These are phyloP conservation scores for Polypterus bichir DNA, from an alignment of 2,113 vertebrate species.

Conservation along the genomic window DNA sequence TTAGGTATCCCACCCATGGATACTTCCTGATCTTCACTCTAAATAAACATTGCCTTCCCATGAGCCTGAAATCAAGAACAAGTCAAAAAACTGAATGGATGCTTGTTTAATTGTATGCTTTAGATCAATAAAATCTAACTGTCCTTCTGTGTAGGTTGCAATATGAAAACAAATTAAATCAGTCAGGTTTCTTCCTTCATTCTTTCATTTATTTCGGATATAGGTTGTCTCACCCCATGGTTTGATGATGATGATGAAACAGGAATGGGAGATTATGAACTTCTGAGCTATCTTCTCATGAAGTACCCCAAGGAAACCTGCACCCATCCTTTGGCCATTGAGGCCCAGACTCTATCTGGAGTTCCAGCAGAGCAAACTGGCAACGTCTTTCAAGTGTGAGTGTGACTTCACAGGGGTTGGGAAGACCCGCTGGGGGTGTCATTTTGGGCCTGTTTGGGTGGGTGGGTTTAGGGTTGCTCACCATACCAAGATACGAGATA, in stretches of 20 bases:
- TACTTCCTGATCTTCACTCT: no score
- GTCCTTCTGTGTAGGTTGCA: neutral
- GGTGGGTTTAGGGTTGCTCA: no score
- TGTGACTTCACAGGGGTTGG: neutral
- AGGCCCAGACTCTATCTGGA: constrained; percentile 27
- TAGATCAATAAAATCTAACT: no score
- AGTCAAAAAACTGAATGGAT: no score
- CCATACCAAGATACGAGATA: no score
- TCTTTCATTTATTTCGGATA: neutral
- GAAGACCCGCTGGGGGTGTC: no score
- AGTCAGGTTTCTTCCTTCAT: neutral
- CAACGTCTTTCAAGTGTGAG: constrained; percentile 24
- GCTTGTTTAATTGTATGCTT: no score
- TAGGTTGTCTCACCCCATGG: constrained; percentile 36
- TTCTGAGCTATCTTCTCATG: constrained; percentile 22
- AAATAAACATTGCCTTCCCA: no score
- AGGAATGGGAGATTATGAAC: constrained; percentile 33
- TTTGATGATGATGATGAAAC: constrained; percentile 32
- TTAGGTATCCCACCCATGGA: no score
- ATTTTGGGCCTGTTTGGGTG: no score
- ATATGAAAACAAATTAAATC: neutral
- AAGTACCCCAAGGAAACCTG: constrained; percentile 27
- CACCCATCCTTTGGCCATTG: constrained; percentile 24
- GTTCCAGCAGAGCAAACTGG: constrained; percentile 22
- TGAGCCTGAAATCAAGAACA: no score